Evolutionary conservation across 2,113 vertebrate species (phyloP).

Genomic region (Lophura nycthemera): DNA sequence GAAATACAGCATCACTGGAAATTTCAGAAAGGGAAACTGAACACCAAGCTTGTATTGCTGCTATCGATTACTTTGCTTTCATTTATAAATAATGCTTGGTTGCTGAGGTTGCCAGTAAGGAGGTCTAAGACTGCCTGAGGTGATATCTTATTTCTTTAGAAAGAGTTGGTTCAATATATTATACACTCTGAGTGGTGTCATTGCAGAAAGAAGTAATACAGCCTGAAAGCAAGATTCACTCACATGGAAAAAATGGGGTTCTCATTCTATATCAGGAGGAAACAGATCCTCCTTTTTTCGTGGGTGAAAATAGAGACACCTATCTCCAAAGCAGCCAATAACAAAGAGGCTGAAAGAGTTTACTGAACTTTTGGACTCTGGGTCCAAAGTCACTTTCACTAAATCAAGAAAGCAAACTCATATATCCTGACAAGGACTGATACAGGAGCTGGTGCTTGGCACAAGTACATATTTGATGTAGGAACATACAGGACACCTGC

Average conservation of each 20-base stretch:
- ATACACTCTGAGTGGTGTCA: neutral
- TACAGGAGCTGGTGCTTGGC: neutral
- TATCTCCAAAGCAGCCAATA: neutral
- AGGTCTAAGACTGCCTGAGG: neutral
- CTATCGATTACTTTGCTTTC: slow-evolving; percentile 48
- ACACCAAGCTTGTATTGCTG: neutral
- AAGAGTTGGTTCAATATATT: neutral
- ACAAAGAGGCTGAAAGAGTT: neutral
- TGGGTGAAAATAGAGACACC: neutral
- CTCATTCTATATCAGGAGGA: neutral
- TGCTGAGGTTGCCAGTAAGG: slow-evolving; percentile 1
- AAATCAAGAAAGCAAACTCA: neutral
- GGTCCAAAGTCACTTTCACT: neutral
- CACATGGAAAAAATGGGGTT: neutral
- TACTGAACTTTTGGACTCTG: neutral
- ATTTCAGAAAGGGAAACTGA: slow-evolving; percentile 19
- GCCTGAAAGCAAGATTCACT: neutral
- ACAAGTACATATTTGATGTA: neutral
- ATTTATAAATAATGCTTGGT: slow-evolving; percentile 51
- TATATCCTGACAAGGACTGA: accelerated
- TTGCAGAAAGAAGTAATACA: neutral
- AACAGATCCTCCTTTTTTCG: neutral
- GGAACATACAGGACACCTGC: accelerated
- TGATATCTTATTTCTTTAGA: neutral
- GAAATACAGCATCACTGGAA: neutral